Conservation (phyloP, 2,888 invertebrate species). For the Fissipunctia ypsillon region DNA sequence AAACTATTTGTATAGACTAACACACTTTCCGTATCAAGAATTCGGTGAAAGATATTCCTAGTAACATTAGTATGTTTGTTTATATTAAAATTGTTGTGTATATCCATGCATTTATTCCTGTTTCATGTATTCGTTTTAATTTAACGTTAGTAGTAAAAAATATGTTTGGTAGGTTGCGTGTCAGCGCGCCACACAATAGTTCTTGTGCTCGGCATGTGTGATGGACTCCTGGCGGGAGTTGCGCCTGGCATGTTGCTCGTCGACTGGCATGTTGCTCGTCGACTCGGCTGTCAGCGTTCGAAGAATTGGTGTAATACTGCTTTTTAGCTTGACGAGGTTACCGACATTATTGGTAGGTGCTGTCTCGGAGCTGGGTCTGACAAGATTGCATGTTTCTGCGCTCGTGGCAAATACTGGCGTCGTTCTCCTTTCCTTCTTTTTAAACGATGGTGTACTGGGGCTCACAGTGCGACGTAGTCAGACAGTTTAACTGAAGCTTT, state of each 20-base stretch:
- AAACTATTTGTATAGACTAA: neutral
- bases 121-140: neutral
- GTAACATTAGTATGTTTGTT: neutral
- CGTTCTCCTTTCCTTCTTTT: neutral
- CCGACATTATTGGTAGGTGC: neutral
- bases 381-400: neutral
- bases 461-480: neutral
- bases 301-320: neutral
- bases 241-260: neutral
- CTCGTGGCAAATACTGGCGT: constrained; percentile 21
- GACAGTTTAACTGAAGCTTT: neutral
- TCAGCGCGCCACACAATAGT: constrained; percentile 22
- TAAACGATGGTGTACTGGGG: neutral
- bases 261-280: neutral
- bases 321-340: neutral
- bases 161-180: neutral
- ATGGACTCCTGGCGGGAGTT: no score
- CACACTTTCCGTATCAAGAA: neutral
- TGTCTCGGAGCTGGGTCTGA: neutral
- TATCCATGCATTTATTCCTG: neutral
- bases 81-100: neutral
- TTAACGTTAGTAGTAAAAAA: constrained; percentile 20
- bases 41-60: neutral
- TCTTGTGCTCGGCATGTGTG: constrained; percentile 3
- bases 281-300: neutral